phyloP scores from a whole-genome alignment of 35 echinoderm and acorn worm species.

The Heliocidaris erythrogramma region DNA sequence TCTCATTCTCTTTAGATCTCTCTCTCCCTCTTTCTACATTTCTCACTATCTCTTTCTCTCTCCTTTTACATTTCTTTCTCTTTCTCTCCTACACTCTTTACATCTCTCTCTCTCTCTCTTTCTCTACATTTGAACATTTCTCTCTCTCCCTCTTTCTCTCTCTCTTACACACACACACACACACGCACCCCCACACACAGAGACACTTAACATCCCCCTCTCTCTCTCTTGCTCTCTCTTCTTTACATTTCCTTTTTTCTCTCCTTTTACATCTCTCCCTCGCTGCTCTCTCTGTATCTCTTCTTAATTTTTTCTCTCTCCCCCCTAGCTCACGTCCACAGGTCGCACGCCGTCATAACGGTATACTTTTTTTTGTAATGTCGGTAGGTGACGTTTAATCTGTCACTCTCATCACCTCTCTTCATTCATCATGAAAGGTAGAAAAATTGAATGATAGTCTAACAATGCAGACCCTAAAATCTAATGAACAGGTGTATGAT shows the following conservation, averaged over 20 bases:
- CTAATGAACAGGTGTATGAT: neutral
- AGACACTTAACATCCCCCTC: too few relatives aligned
- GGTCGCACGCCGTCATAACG: neutral
- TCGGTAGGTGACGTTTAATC: conserved; percentile 30
- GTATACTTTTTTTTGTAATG: neutral
- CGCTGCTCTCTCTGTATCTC: neutral
- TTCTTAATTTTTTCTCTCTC: neutral
- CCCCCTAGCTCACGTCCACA: neutral
- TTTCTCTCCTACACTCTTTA: neutral
- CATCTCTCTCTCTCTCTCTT: neutral
- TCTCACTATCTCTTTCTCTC: neutral
- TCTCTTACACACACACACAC: too few relatives aligned
- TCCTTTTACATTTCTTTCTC: neutral
- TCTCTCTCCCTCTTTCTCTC: too few relatives aligned
- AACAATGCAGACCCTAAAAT: neutral
- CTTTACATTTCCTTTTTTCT: too few relatives aligned
- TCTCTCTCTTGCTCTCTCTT: too few relatives aligned
- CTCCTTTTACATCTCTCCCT: neutral
- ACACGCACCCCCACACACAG: too few relatives aligned
- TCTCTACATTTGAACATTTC: too few relatives aligned
- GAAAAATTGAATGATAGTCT: neutral
- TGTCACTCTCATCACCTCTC: conserved; percentile 24
- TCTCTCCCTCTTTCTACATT: too few relatives aligned
- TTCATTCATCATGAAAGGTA: conserved; percentile 1
- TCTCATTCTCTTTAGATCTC: too few relatives aligned